Evolutionary conservation across 1,140 invertebrate genomes (phyloP).

Genomic region (Palaemon carinicauda): DNA sequence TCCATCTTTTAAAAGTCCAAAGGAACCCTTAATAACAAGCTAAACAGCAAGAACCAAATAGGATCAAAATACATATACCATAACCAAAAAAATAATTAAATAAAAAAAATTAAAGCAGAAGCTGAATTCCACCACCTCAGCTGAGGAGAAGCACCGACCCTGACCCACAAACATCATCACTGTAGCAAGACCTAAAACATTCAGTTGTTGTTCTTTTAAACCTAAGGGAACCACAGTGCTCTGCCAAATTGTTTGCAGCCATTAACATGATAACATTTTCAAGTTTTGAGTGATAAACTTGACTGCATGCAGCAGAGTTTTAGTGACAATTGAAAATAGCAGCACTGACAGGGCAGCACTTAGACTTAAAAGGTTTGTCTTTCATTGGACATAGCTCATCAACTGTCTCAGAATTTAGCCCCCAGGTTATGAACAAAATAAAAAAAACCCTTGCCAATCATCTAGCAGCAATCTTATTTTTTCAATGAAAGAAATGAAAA

Average conservation of each 20-base stretch:
- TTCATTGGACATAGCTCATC: neutral
- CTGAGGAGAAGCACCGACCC: conserved; percentile 40
- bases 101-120: conserved; percentile 23
- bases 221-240: neutral
- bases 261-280: too few species aligned
- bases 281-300: too few species aligned
- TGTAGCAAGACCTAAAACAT: neutral
- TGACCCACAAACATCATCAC: conserved; percentile 1
- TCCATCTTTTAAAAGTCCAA: conserved; percentile 24
- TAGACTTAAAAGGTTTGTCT: neutral
- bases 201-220: too few species aligned
- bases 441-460: conserved; percentile 5
- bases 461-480: neutral
- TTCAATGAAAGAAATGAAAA: too few species aligned
- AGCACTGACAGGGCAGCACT: conserved; percentile 10
- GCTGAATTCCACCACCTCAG: conserved; percentile 39
- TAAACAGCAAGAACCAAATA: conserved; percentile 32
- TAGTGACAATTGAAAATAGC: too few species aligned
- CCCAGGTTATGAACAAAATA: neutral
- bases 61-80: neutral
- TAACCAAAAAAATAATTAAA: conserved; percentile 19
- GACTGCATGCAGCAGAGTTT: too few species aligned
- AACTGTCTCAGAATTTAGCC: neutral
- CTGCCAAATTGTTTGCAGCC: neutral
- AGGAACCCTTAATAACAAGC: conserved; percentile 45